Evolutionary conservation across 2,888 invertebrate species (phyloP).

Genomic region (Cheilosia scutellata): DNA sequence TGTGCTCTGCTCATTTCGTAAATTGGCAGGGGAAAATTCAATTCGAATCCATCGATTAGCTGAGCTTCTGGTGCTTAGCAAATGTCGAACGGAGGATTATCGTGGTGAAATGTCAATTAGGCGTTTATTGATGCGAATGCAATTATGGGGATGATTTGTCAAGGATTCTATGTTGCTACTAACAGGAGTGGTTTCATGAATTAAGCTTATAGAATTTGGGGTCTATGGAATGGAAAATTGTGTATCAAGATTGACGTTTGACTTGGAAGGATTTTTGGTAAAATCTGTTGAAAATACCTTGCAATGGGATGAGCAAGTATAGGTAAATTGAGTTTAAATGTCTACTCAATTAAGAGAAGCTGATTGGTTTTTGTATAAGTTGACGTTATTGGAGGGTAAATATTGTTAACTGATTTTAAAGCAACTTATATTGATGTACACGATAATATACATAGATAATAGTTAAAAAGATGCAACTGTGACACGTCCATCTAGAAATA

Average conservation of each 20-base stretch:
- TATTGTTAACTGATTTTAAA: no score
- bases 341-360: background rate
- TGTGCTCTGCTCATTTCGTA: conserved; percentile 22
- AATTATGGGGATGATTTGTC: conserved; percentile 62
- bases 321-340: conserved; percentile 1
- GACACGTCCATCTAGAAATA: background rate
- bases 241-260: conserved; percentile 6
- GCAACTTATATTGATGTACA: no score
- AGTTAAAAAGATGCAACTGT: no score
- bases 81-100: conserved; percentile 41
- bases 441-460: no score
- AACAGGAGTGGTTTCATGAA: background rate
- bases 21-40: conserved; percentile 66
- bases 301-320: background rate
- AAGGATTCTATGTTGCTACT: background rate
- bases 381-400: no score
- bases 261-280: background rate
- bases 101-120: conserved; percentile 71
- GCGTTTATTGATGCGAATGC: conserved; percentile 65
- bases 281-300: conserved; percentile 27
- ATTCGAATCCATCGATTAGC: conserved; percentile 69
- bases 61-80: conserved; percentile 22
- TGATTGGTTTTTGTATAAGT: background rate
- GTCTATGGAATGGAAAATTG: conserved; percentile 34
- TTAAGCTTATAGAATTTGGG: conserved; percentile 7